These are phyloP conservation scores for Oncorhynchus kisutch DNA, from an alignment of 2,113 vertebrate genomes.

Conservation along the genomic window DNA sequence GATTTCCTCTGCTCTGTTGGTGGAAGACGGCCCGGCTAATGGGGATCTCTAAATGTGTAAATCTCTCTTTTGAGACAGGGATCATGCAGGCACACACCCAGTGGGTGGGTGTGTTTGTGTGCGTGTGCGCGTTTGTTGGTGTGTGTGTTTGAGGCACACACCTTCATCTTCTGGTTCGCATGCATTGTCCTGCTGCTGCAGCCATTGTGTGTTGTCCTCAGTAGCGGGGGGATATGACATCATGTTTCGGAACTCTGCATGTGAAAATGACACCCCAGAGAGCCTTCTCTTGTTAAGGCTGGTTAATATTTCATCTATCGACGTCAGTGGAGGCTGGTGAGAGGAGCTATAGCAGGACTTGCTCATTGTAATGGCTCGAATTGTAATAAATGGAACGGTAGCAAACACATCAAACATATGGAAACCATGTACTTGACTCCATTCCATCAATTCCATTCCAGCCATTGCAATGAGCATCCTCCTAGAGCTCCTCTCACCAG, in stretches of 20 bases:
- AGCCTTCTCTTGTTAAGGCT: constrained; percentile 7
- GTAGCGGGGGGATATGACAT: constrained; percentile 57
- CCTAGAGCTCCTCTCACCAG: too few species aligned
- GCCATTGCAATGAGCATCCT: too few species aligned
- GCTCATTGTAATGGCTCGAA: too few species aligned
- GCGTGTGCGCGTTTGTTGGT: too few species aligned
- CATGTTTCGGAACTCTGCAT: constrained; percentile 49
- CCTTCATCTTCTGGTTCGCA: constrained; percentile 52
- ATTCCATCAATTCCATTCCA: too few species aligned
- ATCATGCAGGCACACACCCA: neutral
- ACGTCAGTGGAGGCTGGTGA: too few species aligned
- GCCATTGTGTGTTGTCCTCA: constrained; percentile 48
- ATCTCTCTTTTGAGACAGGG: constrained; percentile 35
- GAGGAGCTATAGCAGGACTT: too few species aligned
- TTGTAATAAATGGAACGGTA: too few species aligned
- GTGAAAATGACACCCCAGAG: constrained; percentile 60
- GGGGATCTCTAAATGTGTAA: constrained; percentile 40
- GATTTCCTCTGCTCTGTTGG: constrained; percentile 59
- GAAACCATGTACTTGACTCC: too few species aligned
- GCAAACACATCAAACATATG: too few species aligned
- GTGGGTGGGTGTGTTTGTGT: neutral
- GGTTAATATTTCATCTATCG: too few species aligned
- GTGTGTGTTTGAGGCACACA: constrained; percentile 21
- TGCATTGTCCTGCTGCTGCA: constrained; percentile 35
- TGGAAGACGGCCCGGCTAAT: constrained; percentile 44